Evolutionary conservation across 1,140 invertebrate species (phyloP), one percentile per base, ranked within the genome.

Genomic region (Physella acuta): DNA sequence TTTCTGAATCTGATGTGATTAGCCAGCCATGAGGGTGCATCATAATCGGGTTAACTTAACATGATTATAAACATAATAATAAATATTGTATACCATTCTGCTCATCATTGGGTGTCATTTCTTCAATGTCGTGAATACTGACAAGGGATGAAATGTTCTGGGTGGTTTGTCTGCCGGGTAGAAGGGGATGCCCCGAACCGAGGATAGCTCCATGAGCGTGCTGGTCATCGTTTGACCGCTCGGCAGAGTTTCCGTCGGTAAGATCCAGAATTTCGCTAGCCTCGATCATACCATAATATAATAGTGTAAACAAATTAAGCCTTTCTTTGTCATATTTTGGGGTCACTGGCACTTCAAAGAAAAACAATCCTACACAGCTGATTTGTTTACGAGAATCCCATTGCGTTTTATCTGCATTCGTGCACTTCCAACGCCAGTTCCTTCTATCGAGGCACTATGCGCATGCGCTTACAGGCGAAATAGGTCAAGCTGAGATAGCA

Each of bases 171-270:
- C 66, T 59, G 28, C 26, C 34, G 34, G 66, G 56, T 60, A 60
- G 39, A 60, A 59, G 53, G 55, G 66, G 56, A 51, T 60, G 55
- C 52, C 66, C 66, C 5, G 56, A 60, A 3, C 55, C 33, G 31
- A 59, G 4, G 56, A 59, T 37, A 30, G 37, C 55, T 33, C 1
- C n/a, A 8, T 63, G 61, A 60, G 36, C 55, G 26, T 60, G 55
- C 8, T 68, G 66, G 66, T 60, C 66, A 68, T 68, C 66, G 56
- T 68, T 68, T 68, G 66, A 68, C 66, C 66, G 66, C n/a, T 60
- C 55, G 0, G 55, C 17, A 31, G 31, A 56, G 34, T 28, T 55
- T 44, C 37, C 66, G n/a, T 68, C 66, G 30, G 56, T 68, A 44
- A 68, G 56, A 68, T 68, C 66, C 66, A 68, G 66, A 59, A 60